phyloP scores from a whole-genome alignment of 2,797 vertebrate species.

The Hoplostethus atlanticus region DNA sequence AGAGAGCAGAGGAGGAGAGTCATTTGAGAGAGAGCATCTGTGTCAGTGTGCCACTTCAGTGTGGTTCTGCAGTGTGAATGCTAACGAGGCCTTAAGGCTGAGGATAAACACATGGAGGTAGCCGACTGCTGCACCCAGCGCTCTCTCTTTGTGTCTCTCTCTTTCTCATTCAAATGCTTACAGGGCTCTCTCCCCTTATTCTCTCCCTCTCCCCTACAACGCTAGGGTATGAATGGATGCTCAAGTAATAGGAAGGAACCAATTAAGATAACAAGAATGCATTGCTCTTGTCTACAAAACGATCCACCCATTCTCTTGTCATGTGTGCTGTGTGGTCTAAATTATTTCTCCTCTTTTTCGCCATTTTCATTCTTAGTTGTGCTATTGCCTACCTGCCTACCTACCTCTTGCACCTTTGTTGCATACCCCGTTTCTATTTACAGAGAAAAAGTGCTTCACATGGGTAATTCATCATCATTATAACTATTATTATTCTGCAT shows the following conservation, averaged over 20 bases:
- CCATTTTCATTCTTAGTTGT: too few species aligned
- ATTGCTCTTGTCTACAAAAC: slow-evolving; percentile 33
- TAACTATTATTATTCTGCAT: slow-evolving; percentile 1
- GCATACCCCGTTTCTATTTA: slow-evolving; percentile 18
- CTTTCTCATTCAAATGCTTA: slow-evolving; percentile 25
- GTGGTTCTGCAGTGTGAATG: slow-evolving; percentile 53
- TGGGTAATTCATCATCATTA: slow-evolving; percentile 18
- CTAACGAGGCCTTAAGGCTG: slow-evolving; percentile 50
- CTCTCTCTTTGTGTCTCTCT: background rate
- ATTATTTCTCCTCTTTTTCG: slow-evolving; percentile 4
- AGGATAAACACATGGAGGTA: slow-evolving; percentile 55
- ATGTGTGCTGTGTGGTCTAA: background rate
- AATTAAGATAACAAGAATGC: slow-evolving; percentile 51
- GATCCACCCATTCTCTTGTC: slow-evolving; percentile 28
- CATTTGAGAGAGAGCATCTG: slow-evolving; percentile 10
- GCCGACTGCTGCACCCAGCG: slow-evolving; percentile 31
- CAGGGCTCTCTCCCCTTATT: slow-evolving; percentile 5
- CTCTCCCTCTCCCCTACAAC: background rate
- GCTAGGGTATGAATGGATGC: slow-evolving; percentile 34
- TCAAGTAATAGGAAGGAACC: slow-evolving; percentile 41
- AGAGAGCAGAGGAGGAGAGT: background rate
- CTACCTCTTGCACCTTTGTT: background rate
- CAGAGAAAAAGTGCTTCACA: background rate
- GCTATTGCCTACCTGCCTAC: too few species aligned
- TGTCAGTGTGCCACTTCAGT: slow-evolving; percentile 36